Conservation (phyloP, 2,113 vertebrate genomes). For the Alouatta palliata region DNA sequence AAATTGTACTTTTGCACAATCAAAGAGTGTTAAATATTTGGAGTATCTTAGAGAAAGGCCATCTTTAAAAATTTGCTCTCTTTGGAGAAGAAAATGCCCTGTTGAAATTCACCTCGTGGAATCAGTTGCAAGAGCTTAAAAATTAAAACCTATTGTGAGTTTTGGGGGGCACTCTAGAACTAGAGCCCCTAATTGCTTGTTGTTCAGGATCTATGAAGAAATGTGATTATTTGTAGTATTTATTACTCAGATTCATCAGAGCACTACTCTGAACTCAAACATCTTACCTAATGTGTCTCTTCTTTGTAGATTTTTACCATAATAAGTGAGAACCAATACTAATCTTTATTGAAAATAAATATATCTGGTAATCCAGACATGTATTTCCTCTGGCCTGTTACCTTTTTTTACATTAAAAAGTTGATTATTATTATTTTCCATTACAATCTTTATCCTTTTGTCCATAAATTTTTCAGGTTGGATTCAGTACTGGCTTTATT, state of each 20-base stretch:
- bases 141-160: not conserved
- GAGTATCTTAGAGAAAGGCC: not conserved
- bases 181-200: not conserved
- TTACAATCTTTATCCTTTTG: not conserved
- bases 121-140: not conserved
- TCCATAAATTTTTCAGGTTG: slow-evolving; percentile 73
- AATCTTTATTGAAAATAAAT: not conserved
- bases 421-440: slow-evolving; percentile 25
- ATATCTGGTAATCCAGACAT: not conserved
- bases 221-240: not conserved
- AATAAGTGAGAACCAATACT: not conserved
- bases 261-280: not conserved
- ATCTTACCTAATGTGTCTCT: not conserved
- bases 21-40: not conserved
- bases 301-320: not conserved
- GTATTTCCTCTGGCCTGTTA: not conserved
- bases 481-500: slow-evolving; percentile 78
- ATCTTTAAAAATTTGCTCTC: not conserved
- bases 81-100: not conserved
- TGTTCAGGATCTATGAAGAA: not conserved
- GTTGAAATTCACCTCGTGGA: not conserved
- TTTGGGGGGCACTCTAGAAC: not conserved
- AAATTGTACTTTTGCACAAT: not conserved
- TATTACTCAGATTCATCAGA: not conserved
- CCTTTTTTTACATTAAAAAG: slow-evolving; percentile 32